Percentiles rank a stretch among this genome's conserved stretches.
These are phyloP conservation scores for Danio choprae DNA, from an alignment of 2,797 vertebrate species.

Conservation along the genomic window DNA sequence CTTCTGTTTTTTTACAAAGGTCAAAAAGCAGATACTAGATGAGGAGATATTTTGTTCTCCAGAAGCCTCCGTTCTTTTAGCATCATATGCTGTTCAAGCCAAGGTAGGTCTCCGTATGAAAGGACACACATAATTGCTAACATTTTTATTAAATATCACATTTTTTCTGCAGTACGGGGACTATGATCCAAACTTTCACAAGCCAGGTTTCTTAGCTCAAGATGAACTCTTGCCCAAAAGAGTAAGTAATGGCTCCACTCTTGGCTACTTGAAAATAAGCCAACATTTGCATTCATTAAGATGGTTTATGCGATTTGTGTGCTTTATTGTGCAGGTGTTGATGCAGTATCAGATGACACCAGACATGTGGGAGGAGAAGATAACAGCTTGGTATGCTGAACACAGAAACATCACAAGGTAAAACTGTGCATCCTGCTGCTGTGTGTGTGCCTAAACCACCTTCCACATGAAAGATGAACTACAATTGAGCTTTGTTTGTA, in stretches of 20 bases:
- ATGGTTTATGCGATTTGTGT: not conserved
- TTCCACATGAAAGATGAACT: not conserved
- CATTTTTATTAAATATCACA: not conserved
- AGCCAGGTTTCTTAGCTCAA: slow-evolving; percentile 89
- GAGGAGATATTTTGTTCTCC: slow-evolving; percentile 95
- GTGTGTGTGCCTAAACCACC: not conserved
- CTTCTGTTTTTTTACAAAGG: slow-evolving; percentile 71
- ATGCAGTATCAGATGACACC: slow-evolving; percentile 95
- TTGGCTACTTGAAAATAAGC: not conserved
- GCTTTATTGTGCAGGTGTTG: slow-evolving; percentile 74
- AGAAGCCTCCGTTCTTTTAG: slow-evolving; percentile 91
- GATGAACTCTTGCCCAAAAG: slow-evolving; percentile 91
- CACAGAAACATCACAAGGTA: slow-evolving; percentile 95
- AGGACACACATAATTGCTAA: not conserved
- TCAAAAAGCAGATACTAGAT: slow-evolving; percentile 94
- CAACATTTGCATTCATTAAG: not conserved
- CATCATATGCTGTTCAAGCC: slow-evolving; percentile 93
- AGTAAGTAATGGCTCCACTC: slow-evolving; percentile 73
- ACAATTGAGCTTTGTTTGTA: slow-evolving; percentile 59
- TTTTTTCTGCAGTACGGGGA: slow-evolving; percentile 84
- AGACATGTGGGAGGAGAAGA: slow-evolving; percentile 97
- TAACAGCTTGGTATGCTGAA: slow-evolving; percentile 93
- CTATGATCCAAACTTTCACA: slow-evolving; percentile 90
- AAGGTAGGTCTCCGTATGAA: slow-evolving; percentile 78
- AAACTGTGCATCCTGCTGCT: slow-evolving; percentile 5